phyloP scores from a whole-genome alignment of 2,113 vertebrate species.

The Pterocles burchelli region DNA sequence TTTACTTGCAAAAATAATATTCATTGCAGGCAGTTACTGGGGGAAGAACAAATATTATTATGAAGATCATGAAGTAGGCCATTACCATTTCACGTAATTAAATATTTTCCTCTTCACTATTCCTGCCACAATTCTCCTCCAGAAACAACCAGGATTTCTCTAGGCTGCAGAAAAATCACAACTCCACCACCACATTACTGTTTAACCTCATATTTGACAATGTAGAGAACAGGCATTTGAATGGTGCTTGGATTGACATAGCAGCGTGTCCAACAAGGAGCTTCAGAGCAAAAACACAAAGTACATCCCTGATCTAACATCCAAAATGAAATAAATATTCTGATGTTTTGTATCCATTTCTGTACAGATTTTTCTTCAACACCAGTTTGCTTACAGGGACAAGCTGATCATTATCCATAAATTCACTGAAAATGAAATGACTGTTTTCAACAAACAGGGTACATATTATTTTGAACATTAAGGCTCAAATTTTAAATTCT shows the following conservation, averaged over 20 bases:
- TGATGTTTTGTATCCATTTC: not conserved
- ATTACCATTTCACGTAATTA: not conserved
- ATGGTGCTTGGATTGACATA: not conserved
- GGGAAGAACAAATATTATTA: not conserved
- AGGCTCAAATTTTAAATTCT: not conserved
- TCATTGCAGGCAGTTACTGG: not conserved
- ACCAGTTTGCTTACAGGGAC: not conserved
- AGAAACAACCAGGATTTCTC: not conserved
- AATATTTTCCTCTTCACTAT: not conserved
- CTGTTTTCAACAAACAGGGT: not conserved
- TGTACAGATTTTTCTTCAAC: not conserved
- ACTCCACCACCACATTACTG: not conserved
- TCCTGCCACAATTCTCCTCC: not conserved
- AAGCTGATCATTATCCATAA: not conserved
- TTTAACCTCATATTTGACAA: not conserved
- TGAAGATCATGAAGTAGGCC: not conserved
- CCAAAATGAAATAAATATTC: not conserved
- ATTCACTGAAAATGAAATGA: not conserved
- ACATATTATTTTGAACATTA: not conserved
- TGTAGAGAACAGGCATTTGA: not conserved
- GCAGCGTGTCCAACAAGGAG: not conserved
- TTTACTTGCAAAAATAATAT: constrained; percentile 9
- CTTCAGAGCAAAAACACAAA: not conserved
- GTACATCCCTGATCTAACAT: not conserved
- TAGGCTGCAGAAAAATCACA: not conserved